Evolutionary conservation across 1,140 invertebrate species (phyloP), one percentile per base, ranked within the genome.

Genomic region (Charaxes varanes): DNA sequence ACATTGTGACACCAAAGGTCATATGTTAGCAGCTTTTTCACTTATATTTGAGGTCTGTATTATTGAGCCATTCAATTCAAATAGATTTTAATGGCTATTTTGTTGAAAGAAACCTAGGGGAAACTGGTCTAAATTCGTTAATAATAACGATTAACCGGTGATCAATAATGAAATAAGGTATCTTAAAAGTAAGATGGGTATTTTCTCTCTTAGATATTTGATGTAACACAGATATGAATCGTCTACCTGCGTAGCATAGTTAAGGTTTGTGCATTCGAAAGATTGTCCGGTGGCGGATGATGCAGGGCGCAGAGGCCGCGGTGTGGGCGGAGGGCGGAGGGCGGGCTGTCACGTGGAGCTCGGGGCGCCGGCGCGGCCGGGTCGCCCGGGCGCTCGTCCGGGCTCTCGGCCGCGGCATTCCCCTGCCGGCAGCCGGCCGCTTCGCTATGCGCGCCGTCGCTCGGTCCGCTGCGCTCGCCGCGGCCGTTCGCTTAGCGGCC

Each of bases 321-420:
- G 34, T 23, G 46, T 44, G 24, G 40, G 43, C 10, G 49, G 33
- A 31, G 42, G 37, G 41, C 33, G 51, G 37, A 45, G 44, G 49
- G 50, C 40, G 61, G 53, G 62, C 48, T 55, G 61, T 68, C 71
- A 73, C 70, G 70, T 74, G 69, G 70, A 73, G 72, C 72, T 77
- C 66, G 59, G 55, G 42, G 74, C 78, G 72, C 70, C 70, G 68
- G 72, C 73, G 72, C 71, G 76, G 61, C 67, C 71, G 62, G 69
- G 64, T 45, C 64, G 70, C 58, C 67, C 70, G 72, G 74, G 73
- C 56, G 33, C 53, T 55, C 59, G 53, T 59, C 57, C 56, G 53
- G 53, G 62, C 62, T 61, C 61, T 40, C 60, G 57, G 58, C 54
- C 62, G 65, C 70, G 68, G 67, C 64, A 76, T 66, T 66, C 60